Conservation (phyloP, 1,140 invertebrate genomes). For the Scylla paramamosain region DNA sequence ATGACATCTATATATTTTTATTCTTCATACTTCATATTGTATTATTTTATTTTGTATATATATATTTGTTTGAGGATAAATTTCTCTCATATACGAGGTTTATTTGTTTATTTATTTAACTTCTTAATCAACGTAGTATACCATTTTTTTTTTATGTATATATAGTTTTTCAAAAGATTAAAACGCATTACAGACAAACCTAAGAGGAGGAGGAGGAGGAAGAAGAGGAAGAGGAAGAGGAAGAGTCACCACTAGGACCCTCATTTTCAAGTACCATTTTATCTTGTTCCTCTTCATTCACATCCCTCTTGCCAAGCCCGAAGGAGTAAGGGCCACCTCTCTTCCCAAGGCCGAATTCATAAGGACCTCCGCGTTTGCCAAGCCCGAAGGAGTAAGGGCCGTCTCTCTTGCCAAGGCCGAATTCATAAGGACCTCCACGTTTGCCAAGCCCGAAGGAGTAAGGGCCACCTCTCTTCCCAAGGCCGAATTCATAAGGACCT, state of each 20-base stretch:
- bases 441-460: conserved; percentile 69
- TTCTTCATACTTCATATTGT: too few species aligned
- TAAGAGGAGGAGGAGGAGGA: conserved; percentile 27
- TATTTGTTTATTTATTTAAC: background rate
- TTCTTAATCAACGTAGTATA: too few species aligned
- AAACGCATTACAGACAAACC: background rate
- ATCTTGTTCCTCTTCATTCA: background rate
- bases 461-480: conserved; percentile 43
- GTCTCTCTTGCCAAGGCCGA: conserved; percentile 47
- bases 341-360: conserved; percentile 69
- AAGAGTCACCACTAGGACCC: background rate
- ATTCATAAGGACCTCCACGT: conserved; percentile 48
- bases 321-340: conserved; percentile 61
- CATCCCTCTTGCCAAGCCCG: conserved; percentile 54
- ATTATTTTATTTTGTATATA: background rate
- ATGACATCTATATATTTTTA: background rate
- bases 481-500: conserved; percentile 62
- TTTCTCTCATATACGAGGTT: too few species aligned
- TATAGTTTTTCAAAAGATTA: background rate
- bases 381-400: conserved; percentile 60
- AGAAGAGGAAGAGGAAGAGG: background rate
- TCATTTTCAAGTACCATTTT: background rate
- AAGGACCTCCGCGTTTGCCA: conserved; percentile 55
- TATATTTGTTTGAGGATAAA: background rate
- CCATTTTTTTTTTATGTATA: background rate